Conservation (phyloP, 2,113 vertebrate genomes). For the Neodon shergylaensis region DNA sequence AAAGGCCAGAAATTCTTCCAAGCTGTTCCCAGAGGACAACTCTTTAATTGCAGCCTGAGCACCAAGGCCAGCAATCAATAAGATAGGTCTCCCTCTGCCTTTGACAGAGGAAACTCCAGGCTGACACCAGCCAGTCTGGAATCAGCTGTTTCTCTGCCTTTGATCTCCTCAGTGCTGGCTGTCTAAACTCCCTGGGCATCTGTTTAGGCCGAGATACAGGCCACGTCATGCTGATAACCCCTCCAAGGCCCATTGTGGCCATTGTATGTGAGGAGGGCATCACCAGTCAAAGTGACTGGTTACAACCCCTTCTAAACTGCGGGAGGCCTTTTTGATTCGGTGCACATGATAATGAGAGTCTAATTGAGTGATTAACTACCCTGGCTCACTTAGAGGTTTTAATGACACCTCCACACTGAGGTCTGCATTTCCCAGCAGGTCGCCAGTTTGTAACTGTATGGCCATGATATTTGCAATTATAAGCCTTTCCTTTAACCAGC, state of each 20-base stretch:
- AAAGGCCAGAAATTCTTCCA: constrained; percentile 33
- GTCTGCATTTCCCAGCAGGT: not conserved
- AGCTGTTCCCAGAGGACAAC: constrained; percentile 59
- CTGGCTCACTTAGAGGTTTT: constrained; percentile 62
- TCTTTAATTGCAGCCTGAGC: constrained; percentile 60
- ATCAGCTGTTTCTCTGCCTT: constrained; percentile 84
- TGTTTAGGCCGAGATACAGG: constrained; percentile 60
- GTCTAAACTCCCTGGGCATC: constrained; percentile 59
- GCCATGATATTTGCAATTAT: constrained; percentile 71
- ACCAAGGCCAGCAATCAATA: constrained; percentile 70
- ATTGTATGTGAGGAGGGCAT: constrained; percentile 77
- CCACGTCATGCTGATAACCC: constrained; percentile 75
- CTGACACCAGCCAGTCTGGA: constrained; percentile 82
- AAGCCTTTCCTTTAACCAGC: constrained; percentile 63
- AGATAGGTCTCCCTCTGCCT: constrained; percentile 66
- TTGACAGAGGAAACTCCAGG: constrained; percentile 78
- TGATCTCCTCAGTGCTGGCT: constrained; percentile 76
- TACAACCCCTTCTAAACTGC: constrained; percentile 77
- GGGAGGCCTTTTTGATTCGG: constrained; percentile 83
- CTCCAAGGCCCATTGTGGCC: constrained; percentile 70
- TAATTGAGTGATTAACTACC: constrained; percentile 89
- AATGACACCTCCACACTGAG: constrained; percentile 52
- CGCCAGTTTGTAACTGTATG: constrained; percentile 48
- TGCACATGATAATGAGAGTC: constrained; percentile 86
- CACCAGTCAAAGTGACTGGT: constrained; percentile 80